These are phyloP conservation scores for Pristis pectinata DNA, from an alignment of 2,797 vertebrate species.

Conservation along the genomic window DNA sequence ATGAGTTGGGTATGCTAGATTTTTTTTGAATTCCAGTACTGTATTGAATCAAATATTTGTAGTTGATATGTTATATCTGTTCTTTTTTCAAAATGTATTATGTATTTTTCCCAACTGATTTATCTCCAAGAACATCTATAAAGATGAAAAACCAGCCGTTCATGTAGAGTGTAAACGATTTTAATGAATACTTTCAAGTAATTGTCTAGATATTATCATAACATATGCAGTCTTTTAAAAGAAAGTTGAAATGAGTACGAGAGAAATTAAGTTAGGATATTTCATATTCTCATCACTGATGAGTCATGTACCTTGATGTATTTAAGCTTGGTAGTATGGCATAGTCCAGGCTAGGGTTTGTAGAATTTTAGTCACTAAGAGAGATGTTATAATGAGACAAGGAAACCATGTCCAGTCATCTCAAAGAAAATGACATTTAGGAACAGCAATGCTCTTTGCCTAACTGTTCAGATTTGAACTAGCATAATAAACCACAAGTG, in stretches of 20 bases:
- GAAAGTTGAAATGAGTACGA: not conserved
- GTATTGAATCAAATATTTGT: too few species aligned
- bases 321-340: not conserved
- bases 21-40: not conserved
- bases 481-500: not conserved
- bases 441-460: not conserved
- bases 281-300: not conserved
- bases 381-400: not conserved
- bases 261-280: not conserved
- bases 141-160: not conserved
- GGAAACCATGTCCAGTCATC: not conserved
- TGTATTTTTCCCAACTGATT: not conserved
- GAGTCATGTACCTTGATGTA: not conserved
- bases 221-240: not conserved
- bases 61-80: not conserved
- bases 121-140: not conserved
- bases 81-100: not conserved
- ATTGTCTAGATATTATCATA: not conserved
- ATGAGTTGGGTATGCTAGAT: not conserved
- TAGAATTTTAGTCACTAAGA: not conserved
- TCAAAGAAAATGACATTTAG: not conserved
- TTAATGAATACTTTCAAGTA: not conserved
- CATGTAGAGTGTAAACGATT: not conserved
- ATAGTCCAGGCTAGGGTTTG: not conserved
- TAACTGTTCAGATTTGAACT: not conserved